Evolutionary conservation across 2,113 vertebrate genomes (phyloP).

Genomic region (Dissostichus mawsoni): DNA sequence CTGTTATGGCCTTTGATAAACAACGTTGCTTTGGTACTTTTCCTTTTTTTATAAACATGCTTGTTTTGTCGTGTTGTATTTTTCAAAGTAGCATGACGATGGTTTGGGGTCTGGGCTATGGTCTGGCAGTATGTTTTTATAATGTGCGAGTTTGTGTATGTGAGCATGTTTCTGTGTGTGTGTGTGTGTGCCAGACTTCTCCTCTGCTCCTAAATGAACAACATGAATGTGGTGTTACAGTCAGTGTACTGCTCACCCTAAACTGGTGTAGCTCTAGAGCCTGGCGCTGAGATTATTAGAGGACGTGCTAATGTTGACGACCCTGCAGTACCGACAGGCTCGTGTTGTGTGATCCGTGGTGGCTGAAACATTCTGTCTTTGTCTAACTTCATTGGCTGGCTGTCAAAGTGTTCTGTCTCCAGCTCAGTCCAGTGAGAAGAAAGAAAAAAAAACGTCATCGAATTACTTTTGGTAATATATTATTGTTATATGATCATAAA

Average conservation of each 20-base stretch:
- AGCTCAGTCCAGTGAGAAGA: slow-evolving; percentile 57
- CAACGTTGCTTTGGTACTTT: slow-evolving; percentile 75
- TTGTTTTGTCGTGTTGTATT: slow-evolving; percentile 60
- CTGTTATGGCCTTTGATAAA: slow-evolving; percentile 69
- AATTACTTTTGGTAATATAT: slow-evolving; percentile 82
- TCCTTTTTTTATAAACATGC: slow-evolving; percentile 28
- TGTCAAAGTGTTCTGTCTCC: slow-evolving; percentile 42
- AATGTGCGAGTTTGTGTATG: not conserved
- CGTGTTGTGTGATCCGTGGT: slow-evolving; percentile 41
- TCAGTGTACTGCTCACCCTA: slow-evolving; percentile 59
- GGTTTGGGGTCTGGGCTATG: slow-evolving; percentile 49
- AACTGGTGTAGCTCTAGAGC: slow-evolving; percentile 41
- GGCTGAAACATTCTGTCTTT: slow-evolving; percentile 41
- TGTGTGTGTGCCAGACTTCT: slow-evolving; percentile 37
- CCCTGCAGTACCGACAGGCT: slow-evolving; percentile 59
- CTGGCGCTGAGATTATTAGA: slow-evolving; percentile 51
- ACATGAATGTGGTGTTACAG: slow-evolving; percentile 77
- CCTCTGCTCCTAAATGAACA: slow-evolving; percentile 47
- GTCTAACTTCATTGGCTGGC: slow-evolving; percentile 46
- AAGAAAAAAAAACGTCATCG: slow-evolving; percentile 62
- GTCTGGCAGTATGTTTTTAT: slow-evolving; percentile 29
- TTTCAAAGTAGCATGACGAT: slow-evolving; percentile 71
- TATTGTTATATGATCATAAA: slow-evolving; percentile 81
- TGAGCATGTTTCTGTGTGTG: slow-evolving; percentile 11
- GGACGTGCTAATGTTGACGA: slow-evolving; percentile 39